Base-by-base conservation (phyloP, 1,140 invertebrate genomes). In the Drosophila triauraria region DNA sequence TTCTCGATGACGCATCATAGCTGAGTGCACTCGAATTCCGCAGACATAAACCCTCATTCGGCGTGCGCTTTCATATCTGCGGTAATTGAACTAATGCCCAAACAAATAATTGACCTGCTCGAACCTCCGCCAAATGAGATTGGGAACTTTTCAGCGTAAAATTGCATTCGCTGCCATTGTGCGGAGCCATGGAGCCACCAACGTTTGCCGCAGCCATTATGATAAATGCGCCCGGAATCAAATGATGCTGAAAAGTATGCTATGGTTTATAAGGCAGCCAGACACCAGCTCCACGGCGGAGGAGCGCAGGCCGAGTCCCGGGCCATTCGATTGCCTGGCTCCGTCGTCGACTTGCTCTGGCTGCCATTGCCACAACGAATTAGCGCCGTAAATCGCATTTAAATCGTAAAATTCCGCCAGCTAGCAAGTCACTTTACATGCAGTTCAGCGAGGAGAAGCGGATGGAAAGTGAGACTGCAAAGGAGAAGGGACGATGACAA, bases 301-400 rank as follows among this genome's bases (percentile, higher is more conserved):
- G 57, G 23, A 46, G 23, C 44, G 12, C 42, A 25, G 54, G 47
- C 59, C 32, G 53, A 44, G 42, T 42, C 47, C 60, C 40, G 63
- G 42, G 51, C 63, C 80, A 65, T 82, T 76, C 76, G 78, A 87
- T 87, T 87, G 80, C 80, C 80, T 65, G 59, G 23, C 60, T 40
- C 53, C 17, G 23, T n/a, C 27, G 46, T 23, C 30, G 67, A 58
- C 62, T 59, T 38, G 23, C 75, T 48, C 51, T 42, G 56, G 15
- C 61, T 84, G 80, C 80, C 84, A 80, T 64, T 90, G 85, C 77
- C 85, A 84, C 80, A 78, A 81, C 75, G 85, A 90, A 90, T 90
- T 90, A 90, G 85, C 85, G 85, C 86, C 85, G 86, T 90, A 90
- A 90, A 90, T 90, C 86, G 85, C 75, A 91, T 90, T 90, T 90